A percentile compares a stretch with the other conserved stretches of the same genome.
Conservation (phyloP, 2,113 vertebrate genomes). For the Coreoperca whiteheadi region DNA sequence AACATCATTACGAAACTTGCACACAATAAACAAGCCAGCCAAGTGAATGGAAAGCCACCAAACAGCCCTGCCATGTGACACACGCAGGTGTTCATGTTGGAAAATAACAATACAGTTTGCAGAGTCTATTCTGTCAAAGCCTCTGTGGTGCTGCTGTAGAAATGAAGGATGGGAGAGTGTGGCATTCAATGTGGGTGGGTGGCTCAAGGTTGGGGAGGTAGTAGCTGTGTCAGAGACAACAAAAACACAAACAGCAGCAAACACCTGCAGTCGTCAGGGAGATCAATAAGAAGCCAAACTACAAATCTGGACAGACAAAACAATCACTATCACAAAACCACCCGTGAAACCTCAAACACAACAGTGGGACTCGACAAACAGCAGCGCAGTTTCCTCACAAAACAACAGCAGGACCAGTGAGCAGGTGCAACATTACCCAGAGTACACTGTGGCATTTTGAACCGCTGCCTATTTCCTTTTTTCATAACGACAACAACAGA, state of each 20-base stretch:
- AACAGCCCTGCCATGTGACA: neutral
- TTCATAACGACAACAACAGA: constrained; percentile 34
- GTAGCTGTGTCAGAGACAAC: constrained; percentile 5
- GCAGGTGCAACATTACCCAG: constrained; percentile 18
- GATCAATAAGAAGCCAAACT: constrained; percentile 22
- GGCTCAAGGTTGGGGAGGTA: neutral
- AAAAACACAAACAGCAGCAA: constrained; percentile 25
- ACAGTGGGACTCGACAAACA: neutral
- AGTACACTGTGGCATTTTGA: constrained; percentile 31
- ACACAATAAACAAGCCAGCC: constrained; percentile 35
- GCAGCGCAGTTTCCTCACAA: neutral
- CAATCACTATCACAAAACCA: constrained; percentile 7
- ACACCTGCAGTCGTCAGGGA: constrained; percentile 15
- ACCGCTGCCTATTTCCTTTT: constrained; percentile 22
- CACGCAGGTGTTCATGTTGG: constrained; percentile 21
- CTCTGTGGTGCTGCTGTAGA: neutral
- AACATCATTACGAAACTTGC: constrained; percentile 17
- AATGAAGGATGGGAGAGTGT: neutral
- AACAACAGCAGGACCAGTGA: constrained; percentile 24
- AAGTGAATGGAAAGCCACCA: constrained; percentile 38
- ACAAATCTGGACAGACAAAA: constrained; percentile 11
- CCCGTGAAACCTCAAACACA: neutral
- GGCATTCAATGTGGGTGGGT: constrained; percentile 7
- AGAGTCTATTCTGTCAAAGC: constrained; percentile 14
- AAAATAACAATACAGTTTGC: constrained; percentile 36